These are phyloP conservation scores for Drosophila tropicalis DNA, from an alignment of 1,140 invertebrate species.

Conservation along the genomic window DNA sequence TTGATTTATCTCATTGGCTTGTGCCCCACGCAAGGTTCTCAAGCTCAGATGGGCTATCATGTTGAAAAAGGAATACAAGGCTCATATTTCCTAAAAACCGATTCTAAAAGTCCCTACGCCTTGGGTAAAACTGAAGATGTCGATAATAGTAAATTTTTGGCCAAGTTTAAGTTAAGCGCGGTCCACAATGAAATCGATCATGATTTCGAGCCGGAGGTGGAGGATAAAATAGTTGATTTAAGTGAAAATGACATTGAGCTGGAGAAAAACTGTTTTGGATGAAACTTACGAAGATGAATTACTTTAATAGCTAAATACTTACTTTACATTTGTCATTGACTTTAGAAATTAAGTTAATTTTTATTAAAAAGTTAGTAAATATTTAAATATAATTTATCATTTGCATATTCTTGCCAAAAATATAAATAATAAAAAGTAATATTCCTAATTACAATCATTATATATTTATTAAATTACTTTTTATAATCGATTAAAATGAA, in stretches of 20 bases:
- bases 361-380: no score
- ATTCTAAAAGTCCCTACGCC: slow-evolving; percentile 85
- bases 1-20: slow-evolving; percentile 86
- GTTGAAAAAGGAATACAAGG: slow-evolving; percentile 75
- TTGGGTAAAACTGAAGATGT: slow-evolving; percentile 60
- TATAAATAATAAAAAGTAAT: no score
- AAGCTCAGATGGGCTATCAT: slow-evolving; percentile 87
- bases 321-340: no score
- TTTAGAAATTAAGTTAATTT: no score
- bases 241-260: slow-evolving; percentile 33
- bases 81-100: slow-evolving; percentile 86
- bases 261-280: slow-evolving; percentile 37
- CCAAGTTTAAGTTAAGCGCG: slow-evolving; percentile 37
- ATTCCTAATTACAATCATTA: no score
- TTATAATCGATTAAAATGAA: no score
- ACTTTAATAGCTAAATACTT: background rate
- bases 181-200: slow-evolving; percentile 36
- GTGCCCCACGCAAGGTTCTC: slow-evolving; percentile 83
- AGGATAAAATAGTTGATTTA: slow-evolving; percentile 48
- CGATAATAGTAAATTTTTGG: slow-evolving; percentile 53
- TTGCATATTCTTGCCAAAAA: no score
- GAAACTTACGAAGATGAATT: slow-evolving; percentile 43
- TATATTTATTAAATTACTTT: no score
- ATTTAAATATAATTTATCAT: no score
- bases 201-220: slow-evolving; percentile 63